A percentile compares a stretch with the other conserved stretches of the same genome.
These are phyloP conservation scores for Hexactinellida sp. DNA, from an alignment of 37 sponge, comb jelly and placozoan genomes.

Conservation along the genomic window DNA sequence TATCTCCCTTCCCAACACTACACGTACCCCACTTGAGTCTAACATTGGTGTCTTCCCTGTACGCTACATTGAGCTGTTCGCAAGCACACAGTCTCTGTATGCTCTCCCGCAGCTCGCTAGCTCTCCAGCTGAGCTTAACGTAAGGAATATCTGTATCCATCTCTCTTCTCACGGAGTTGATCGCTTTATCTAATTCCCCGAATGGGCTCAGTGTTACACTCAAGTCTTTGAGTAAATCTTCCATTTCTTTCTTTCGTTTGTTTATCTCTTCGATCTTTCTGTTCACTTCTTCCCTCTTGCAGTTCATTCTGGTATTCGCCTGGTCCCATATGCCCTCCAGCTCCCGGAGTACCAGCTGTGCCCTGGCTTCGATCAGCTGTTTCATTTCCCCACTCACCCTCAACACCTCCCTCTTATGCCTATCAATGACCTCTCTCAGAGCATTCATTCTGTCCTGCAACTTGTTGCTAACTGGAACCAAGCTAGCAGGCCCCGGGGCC, in stretches of 20 bases:
- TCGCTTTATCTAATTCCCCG: background rate
- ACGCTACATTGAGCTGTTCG: background rate
- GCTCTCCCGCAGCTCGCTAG: background rate
- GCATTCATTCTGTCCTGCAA: background rate
- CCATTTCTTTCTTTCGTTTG: background rate
- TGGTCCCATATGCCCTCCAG: background rate
- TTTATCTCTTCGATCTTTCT: background rate
- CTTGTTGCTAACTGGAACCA: background rate
- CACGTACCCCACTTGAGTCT: background rate
- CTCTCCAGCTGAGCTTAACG: background rate
- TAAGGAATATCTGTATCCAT: background rate
- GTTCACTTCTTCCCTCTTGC: background rate
- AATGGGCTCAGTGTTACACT: background rate
- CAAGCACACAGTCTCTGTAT: background rate
- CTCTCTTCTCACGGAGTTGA: background rate
- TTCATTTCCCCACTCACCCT: background rate
- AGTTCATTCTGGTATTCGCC: background rate
- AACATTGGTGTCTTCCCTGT: background rate
- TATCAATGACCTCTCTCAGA: background rate
- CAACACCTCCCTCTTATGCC: background rate
- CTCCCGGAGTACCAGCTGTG: background rate
- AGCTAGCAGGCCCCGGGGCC: background rate
- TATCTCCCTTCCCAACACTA: background rate
- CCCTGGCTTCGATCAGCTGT: background rate
- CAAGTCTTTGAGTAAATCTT: background rate